These are phyloP conservation scores for Poecilus cupreus DNA, from an alignment of 2,888 invertebrate species.

Conservation along the genomic window DNA sequence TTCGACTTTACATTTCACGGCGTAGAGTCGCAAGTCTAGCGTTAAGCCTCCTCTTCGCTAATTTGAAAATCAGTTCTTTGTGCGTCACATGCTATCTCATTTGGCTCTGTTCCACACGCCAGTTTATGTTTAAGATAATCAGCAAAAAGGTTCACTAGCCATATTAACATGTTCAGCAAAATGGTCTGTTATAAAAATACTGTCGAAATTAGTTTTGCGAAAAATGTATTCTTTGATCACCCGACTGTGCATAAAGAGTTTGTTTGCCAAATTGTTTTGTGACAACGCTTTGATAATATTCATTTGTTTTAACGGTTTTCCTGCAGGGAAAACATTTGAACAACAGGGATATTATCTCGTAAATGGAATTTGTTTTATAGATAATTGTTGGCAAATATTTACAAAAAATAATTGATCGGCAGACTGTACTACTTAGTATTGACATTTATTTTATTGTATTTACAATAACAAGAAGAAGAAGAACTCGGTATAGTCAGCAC, in stretches of 20 bases:
- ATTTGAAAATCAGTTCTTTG: neutral
- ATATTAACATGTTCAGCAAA: neutral
- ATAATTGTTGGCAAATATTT: neutral
- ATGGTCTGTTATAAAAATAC: neutral
- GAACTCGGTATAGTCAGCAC: no score
- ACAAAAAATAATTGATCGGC: neutral
- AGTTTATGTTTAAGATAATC: neutral
- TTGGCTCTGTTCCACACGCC: neutral
- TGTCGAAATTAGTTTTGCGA: conserved; percentile 2
- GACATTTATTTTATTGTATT: no score
- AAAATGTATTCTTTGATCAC: conserved; percentile 1
- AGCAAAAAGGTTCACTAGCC: neutral
- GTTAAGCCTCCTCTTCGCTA: neutral
- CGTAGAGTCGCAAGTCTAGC: no score
- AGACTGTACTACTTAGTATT: neutral
- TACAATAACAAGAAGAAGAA: no score
- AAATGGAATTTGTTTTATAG: neutral
- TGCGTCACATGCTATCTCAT: neutral
- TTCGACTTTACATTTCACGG: no score
- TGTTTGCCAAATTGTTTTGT: neutral
- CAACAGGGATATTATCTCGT: neutral
- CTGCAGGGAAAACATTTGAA: no score
- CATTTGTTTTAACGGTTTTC: no score
- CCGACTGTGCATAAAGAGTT: neutral
- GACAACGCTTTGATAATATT: neutral